Base-by-base conservation (phyloP, 1,140 invertebrate genomes). In the Agrypnia vestita region DNA sequence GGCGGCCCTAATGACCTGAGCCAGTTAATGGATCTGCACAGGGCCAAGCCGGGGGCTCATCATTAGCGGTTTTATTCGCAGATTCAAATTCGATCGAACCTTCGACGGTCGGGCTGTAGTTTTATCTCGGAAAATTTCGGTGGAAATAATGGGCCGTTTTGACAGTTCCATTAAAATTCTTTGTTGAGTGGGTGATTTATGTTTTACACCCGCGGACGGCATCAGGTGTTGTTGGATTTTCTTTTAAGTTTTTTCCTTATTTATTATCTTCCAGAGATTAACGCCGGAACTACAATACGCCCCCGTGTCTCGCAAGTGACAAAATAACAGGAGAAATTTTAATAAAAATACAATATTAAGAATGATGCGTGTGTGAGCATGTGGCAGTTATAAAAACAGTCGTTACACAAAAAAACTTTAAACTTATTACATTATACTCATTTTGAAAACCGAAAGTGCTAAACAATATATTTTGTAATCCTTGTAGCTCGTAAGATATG, bases 141-240 rank as follows among this genome's bases (percentile, higher is more conserved):
- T 15, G 43, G 64, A 13, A 69, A 69, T 17, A 47, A 69, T 47
- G 8, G 64, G 44, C 44, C 44, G n/a, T 47, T 69, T 69, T 69
- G 64, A 69, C 64, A 69, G 64, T 69, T 69, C 64, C 64, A 69
- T 69, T 69, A 69, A 69, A 69, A 69, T 69, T 69, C 64, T 69
- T 69, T 69, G 64, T 69, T 46, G 64, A 47, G 64, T 46, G 25
- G 17, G 44, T 69, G 64, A 69, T 69, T 69, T 69, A 69, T 44
- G 64, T 46, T 47, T 47, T 51, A 15, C 49, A 8, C 11, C 25
- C 25, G 44, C 46, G 46, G 44, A 46, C n/a, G 43, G 44, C n/a
- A 47, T 46, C 64, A 49, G 64, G 44, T 69, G 64, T 15, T 47
- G 15, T 7, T 17, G 43, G 43, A 19, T 21, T 64, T 69, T 69